Conservation (phyloP, 2,113 vertebrate species). For the Edolisoma coerulescens region DNA sequence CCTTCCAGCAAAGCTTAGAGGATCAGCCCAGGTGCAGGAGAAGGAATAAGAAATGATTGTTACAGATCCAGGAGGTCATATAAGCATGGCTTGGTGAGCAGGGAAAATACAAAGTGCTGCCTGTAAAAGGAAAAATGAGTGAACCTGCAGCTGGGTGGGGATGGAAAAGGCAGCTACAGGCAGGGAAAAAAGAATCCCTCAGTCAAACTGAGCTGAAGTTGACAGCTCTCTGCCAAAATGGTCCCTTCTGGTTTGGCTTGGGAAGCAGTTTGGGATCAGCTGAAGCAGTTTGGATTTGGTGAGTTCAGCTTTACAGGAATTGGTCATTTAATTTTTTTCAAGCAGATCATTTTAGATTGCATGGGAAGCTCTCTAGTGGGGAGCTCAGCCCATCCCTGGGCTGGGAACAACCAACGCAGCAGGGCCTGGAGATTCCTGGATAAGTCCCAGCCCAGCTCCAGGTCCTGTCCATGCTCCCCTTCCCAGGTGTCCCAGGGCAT, state of each 20-base stretch:
- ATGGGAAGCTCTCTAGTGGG: neutral
- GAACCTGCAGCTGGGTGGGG: neutral
- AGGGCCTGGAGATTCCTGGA: neutral
- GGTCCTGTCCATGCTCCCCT: neutral
- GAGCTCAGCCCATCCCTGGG: neutral
- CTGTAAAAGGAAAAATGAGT: neutral
- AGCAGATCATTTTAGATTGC: neutral
- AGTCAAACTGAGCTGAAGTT: neutral
- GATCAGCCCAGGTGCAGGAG: neutral
- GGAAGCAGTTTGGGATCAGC: neutral
- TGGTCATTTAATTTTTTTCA: neutral
- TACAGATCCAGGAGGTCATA: neutral
- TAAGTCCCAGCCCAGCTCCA: neutral
- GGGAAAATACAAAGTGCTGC: neutral
- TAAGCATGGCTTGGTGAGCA: neutral
- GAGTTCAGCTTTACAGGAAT: neutral
- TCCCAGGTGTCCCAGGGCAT: neutral
- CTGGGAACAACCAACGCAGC: neutral
- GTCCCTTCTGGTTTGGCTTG: neutral
- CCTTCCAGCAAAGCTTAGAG: neutral
- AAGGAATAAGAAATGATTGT: neutral
- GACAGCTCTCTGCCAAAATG: neutral
- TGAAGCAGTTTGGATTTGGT: neutral
- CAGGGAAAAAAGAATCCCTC: neutral
- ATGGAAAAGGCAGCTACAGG: neutral